These are phyloP conservation scores for Strigops habroptila DNA, from an alignment of 2,113 vertebrate species.

Conservation along the genomic window DNA sequence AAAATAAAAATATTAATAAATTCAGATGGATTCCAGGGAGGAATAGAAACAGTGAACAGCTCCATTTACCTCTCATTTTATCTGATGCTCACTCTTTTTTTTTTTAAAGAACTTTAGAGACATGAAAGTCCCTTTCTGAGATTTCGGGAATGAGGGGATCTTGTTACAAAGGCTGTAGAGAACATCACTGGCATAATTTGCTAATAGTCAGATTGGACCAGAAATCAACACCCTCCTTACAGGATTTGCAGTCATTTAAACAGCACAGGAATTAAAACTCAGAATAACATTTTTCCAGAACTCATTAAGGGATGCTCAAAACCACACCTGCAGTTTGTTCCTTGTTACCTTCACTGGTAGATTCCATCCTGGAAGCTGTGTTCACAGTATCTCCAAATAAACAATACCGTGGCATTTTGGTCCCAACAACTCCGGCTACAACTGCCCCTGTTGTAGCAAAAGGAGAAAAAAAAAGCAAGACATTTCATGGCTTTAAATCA, in stretches of 20 bases:
- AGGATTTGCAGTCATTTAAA: neutral
- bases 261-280: neutral
- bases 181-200: neutral
- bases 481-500: neutral
- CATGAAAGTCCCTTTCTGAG: neutral
- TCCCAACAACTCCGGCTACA: slow-evolving; percentile 88
- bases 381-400: slow-evolving; percentile 92
- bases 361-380: slow-evolving; percentile 91
- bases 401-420: slow-evolving; percentile 91
- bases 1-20: neutral
- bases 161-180: neutral
- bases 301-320: neutral
- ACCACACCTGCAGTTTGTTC: neutral
- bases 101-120: neutral
- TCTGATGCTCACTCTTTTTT: neutral
- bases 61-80: neutral
- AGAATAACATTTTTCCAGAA: neutral
- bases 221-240: neutral
- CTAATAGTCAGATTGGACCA: neutral
- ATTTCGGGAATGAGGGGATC: neutral
- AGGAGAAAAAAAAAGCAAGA: neutral
- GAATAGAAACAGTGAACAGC: neutral
- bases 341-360: slow-evolving; percentile 81
- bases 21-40: neutral
- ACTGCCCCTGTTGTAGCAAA: slow-evolving; percentile 76